phyloP scores from a whole-genome alignment of 2,797 vertebrate genomes.

The Geotrypetes seraphini region DNA sequence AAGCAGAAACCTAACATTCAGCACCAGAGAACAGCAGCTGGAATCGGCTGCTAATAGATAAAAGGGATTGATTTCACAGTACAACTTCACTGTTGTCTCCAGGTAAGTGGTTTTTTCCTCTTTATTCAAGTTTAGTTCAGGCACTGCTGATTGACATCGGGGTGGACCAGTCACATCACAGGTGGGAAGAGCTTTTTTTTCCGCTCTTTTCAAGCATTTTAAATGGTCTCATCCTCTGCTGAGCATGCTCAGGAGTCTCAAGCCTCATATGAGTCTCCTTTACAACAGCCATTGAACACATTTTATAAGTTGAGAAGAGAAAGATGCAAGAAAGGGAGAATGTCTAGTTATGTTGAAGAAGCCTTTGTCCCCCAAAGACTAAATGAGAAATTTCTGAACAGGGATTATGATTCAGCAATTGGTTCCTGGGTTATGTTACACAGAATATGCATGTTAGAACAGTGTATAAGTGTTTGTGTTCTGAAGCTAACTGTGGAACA shows the following conservation, averaged over 20 bases:
- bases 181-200: slow-evolving; percentile 55
- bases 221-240: slow-evolving; percentile 21
- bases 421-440: too few species aligned
- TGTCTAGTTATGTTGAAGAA: slow-evolving; percentile 2
- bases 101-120: slow-evolving; percentile 62
- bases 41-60: slow-evolving; percentile 41
- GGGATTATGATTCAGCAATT: too few species aligned
- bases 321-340: neutral
- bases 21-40: slow-evolving; percentile 20
- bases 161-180: slow-evolving; percentile 41
- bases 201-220: slow-evolving; percentile 21
- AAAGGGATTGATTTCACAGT: slow-evolving; percentile 20
- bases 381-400: too few species aligned
- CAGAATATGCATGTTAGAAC: too few species aligned
- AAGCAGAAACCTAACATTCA: slow-evolving; percentile 41
- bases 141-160: slow-evolving; percentile 44
- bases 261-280: slow-evolving; percentile 28
- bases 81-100: slow-evolving; percentile 37
- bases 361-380: too few species aligned
- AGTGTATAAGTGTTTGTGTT: slow-evolving; percentile 1
- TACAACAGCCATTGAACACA: slow-evolving; percentile 34
- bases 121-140: slow-evolving; percentile 55
- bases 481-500: slow-evolving; percentile 27
- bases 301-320: neutral
- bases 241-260: slow-evolving; percentile 36